Evolutionary conservation across 2,888 invertebrate species (phyloP).

Genomic region (Sclerodermus sp.): DNA sequence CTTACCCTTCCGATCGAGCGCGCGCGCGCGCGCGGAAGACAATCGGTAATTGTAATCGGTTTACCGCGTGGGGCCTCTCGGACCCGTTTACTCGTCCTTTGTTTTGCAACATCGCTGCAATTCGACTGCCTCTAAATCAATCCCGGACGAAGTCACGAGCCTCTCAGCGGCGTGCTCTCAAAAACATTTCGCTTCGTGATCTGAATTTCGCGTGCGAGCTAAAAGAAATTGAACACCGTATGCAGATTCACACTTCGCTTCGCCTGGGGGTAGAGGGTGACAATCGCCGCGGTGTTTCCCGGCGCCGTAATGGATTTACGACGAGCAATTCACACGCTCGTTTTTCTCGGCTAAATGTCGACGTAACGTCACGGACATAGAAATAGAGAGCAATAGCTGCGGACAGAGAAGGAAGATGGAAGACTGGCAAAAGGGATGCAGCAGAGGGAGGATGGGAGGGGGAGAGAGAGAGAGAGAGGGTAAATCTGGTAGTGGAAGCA

Average conservation of each 20-base stretch:
- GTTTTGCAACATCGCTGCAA: no score
- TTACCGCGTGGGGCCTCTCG: no score
- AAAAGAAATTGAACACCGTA: background rate
- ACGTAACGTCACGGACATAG: conserved; percentile 3
- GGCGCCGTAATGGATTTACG: conserved; percentile 31
- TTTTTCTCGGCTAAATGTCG: conserved; percentile 19
- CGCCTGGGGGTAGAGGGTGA: background rate
- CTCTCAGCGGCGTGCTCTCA: no score
- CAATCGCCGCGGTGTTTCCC: conserved; percentile 5
- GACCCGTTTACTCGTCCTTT: no score
- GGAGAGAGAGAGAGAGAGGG: background rate
- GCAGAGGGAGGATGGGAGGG: background rate
- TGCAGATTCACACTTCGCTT: background rate
- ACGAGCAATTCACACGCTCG: conserved; percentile 25
- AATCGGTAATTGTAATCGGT: no score
- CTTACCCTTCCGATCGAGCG: no score
- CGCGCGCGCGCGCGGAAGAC: no score
- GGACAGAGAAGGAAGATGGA: conserved; percentile 2
- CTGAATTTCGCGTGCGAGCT: no score
- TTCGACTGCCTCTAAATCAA: no score
- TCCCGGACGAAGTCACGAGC: no score
- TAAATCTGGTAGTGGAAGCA: background rate
- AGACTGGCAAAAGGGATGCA: background rate
- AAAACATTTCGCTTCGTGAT: no score
- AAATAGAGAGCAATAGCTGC: background rate